A percentile compares a stretch with the other conserved stretches of the same genome.
These are phyloP conservation scores for Alosa alosa DNA, from an alignment of 2,113 vertebrate species.

Conservation along the genomic window DNA sequence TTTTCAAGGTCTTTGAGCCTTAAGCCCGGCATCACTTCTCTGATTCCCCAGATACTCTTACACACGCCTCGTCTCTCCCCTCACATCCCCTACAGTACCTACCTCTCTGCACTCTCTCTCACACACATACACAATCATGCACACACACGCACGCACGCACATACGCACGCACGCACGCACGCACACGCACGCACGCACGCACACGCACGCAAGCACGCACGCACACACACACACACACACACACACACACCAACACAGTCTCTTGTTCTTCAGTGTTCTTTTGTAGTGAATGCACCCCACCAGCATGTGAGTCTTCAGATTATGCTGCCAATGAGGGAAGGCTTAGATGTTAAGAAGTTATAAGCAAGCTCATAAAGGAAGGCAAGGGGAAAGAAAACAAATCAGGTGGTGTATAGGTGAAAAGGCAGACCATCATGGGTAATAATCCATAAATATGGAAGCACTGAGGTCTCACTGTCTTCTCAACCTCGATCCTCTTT, in stretches of 20 bases:
- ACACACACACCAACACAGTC: not conserved
- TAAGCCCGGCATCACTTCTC: slow-evolving; percentile 51
- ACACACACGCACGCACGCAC: not conserved
- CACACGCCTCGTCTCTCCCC: slow-evolving; percentile 34
- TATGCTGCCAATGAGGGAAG: not conserved
- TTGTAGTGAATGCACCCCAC: not conserved
- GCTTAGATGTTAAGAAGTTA: not conserved
- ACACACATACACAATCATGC: not conserved
- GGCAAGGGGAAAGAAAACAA: not conserved
- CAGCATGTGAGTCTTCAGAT: not conserved
- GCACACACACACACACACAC: not conserved
- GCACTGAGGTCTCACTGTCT: not conserved
- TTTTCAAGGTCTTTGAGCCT: slow-evolving; percentile 54
- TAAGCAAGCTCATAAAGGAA: not conserved
- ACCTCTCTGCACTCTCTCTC: not conserved
- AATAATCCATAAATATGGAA: slow-evolving; percentile 30
- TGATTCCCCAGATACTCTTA: slow-evolving; percentile 32
- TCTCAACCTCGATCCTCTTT: not conserved
- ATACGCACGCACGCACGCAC: not conserved
- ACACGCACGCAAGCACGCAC: not conserved
- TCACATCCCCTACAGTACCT: slow-evolving; percentile 13
- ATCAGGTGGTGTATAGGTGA: not conserved
- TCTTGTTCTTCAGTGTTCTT: not conserved
- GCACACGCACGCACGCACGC: not conserved
- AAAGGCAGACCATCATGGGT: slow-evolving; percentile 11